Evolutionary conservation across 2,888 invertebrate species (phyloP), one percentile per base, ranked within the genome.

Genomic region (Coleophora deauratella): DNA sequence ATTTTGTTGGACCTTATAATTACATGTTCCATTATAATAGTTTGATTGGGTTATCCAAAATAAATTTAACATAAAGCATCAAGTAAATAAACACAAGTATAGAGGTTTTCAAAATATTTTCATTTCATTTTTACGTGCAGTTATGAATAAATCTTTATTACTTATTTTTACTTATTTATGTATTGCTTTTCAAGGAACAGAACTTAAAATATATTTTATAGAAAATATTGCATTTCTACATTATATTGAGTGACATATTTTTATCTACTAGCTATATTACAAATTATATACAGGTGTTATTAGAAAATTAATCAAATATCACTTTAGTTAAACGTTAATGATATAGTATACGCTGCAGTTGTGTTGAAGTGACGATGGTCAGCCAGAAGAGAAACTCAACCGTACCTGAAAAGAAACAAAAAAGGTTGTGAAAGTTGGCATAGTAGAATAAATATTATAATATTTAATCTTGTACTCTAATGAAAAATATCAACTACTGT

Each of bases 221-320:
- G 75, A 82, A 79, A 82, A 82, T 72, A 72, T 75, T 75, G 75
- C 78, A 62, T 62, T 59, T 65, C 82, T 82, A 82, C 78, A 56
- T 72, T 54, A 58, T 72, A 79, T 75, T 81, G 78, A 72, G 80
- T 81, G 82, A 80, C 84, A 77, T 68, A 67, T 21, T 21, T 21
- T 21, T 21, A 21, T 21, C 21, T 21, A 21, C 21, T 21, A 21
- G 21, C 74, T 84, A 82, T 79, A 52, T 68, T 84, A 85, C 82
- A 85, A 84, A 81, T 82, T 85, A 74, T 85, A 84, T 82, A 85
- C 73, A 74, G 76, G 74, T 75, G 71, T 62, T 57, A 66, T 70
- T 79, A 76, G 62, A 59, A 67, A 69, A 65, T 72, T 72, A 80
- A 52, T 71, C 84, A 84, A 85, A 74, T 85, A 85, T 85, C 84